A percentile compares a stretch with the other conserved stretches of the same genome.
These are phyloP conservation scores for human (Homo sapiens) DNA, from an alignment of 2,113 vertebrate species.

Conservation along the genomic window DNA sequence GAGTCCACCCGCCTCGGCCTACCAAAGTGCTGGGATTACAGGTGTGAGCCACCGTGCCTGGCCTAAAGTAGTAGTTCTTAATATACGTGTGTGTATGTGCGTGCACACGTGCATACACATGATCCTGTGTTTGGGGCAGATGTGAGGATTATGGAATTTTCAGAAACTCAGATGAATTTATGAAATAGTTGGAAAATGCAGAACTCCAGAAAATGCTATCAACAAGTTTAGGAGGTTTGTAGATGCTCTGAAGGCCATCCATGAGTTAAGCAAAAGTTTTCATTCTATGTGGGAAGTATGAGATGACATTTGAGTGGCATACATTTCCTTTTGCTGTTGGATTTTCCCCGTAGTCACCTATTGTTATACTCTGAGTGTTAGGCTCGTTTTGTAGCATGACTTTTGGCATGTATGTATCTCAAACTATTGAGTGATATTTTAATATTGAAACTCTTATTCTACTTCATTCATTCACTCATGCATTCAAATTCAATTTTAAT, in stretches of 20 bases:
- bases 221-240: background rate
- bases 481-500: background rate
- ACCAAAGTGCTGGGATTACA: background rate
- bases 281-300: background rate
- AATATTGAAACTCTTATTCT: conserved; percentile 35
- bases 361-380: background rate
- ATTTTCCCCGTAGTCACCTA: background rate
- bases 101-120: background rate
- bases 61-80: background rate
- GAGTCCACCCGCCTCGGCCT: background rate
- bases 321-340: background rate
- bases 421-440: conserved; percentile 43
- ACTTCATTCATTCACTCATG: background rate
- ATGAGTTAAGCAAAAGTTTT: background rate
- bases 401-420: background rate
- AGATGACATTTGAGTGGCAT: background rate
- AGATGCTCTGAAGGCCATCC: background rate
- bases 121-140: background rate
- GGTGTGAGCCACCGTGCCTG: background rate
- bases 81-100: background rate
- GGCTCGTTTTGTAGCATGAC: background rate
- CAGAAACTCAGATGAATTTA: background rate
- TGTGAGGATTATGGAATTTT: background rate
- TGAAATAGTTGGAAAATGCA: background rate
- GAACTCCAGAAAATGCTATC: background rate